Conservation (phyloP, 2,888 invertebrate genomes). For the Diaprepes abbreviatus region DNA sequence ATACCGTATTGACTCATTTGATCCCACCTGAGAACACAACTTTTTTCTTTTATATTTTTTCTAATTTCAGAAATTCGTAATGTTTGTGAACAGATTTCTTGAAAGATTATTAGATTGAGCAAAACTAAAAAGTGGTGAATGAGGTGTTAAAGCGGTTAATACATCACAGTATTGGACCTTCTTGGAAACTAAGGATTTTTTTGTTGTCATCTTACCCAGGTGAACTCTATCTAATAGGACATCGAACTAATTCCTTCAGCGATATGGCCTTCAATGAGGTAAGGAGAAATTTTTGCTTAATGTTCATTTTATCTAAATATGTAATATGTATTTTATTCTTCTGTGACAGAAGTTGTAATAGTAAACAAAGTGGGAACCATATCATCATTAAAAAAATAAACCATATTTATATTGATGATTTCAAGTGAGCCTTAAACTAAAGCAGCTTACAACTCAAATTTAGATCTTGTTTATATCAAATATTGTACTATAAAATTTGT, state of each 20-base stretch:
- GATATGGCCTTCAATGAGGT: slow-evolving; percentile 87
- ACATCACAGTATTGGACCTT: not conserved
- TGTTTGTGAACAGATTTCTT: not conserved
- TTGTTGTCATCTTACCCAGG: slow-evolving; percentile 38
- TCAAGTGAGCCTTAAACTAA: no score
- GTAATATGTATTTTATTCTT: not conserved
- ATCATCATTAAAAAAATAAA: no score
- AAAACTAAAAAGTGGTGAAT: not conserved
- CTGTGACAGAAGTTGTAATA: not conserved
- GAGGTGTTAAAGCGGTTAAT: not conserved
- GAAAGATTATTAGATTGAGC: not conserved
- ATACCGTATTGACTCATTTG: no score
- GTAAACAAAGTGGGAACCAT: not conserved
- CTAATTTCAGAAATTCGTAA: no score
- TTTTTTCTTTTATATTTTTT: no score
- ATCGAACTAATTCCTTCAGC: slow-evolving; percentile 71
- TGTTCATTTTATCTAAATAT: not conserved
- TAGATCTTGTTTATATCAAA: no score
- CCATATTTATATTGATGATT: no score
- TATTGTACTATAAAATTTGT: no score
- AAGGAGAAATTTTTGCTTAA: slow-evolving; percentile 62
- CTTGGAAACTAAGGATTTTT: not conserved
- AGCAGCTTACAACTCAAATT: no score
- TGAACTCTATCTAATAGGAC: slow-evolving; percentile 61
- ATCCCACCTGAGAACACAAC: no score